These are phyloP conservation scores for Melanchra persicariae DNA, from an alignment of 2,888 invertebrate genomes.

Conservation along the genomic window DNA sequence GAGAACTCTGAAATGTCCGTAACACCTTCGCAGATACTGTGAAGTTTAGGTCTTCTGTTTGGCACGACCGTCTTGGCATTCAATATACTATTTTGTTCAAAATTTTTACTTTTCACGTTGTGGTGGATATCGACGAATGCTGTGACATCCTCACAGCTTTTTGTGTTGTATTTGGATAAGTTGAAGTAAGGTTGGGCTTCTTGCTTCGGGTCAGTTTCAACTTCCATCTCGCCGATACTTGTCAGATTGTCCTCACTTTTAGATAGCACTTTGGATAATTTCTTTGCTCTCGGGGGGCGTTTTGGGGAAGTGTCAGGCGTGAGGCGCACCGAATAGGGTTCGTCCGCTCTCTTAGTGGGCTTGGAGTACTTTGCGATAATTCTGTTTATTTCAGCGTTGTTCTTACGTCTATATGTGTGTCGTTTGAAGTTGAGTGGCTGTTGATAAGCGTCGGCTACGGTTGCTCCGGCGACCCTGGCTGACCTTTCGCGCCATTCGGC, in stretches of 20 bases:
- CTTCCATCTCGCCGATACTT: constrained; percentile 80
- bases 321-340: constrained; percentile 74
- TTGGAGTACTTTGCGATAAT: constrained; percentile 90
- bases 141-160: constrained; percentile 86
- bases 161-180: constrained; percentile 83
- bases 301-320: constrained; percentile 76
- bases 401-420: constrained; percentile 88
- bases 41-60: constrained; percentile 74
- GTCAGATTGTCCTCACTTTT: constrained; percentile 87
- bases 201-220: constrained; percentile 75
- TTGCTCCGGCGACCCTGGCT: constrained; percentile 86
- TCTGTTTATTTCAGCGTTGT: constrained; percentile 89
- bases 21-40: constrained; percentile 82
- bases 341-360: constrained; percentile 84
- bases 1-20: constrained; percentile 73
- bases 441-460: constrained; percentile 89
- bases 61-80: constrained; percentile 78
- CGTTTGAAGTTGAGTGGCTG: constrained; percentile 89
- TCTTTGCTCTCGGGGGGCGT: constrained; percentile 81
- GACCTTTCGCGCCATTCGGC: constrained; percentile 90
- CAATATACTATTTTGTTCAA: constrained; percentile 85
- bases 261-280: constrained; percentile 77
- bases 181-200: constrained; percentile 73
- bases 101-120: constrained; percentile 82
- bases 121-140: constrained; percentile 84